A percentile compares a stretch with the other conserved stretches of the same genome.
Conservation (phyloP, 2,888 invertebrate genomes). For the Ormyrus pomaceus region DNA sequence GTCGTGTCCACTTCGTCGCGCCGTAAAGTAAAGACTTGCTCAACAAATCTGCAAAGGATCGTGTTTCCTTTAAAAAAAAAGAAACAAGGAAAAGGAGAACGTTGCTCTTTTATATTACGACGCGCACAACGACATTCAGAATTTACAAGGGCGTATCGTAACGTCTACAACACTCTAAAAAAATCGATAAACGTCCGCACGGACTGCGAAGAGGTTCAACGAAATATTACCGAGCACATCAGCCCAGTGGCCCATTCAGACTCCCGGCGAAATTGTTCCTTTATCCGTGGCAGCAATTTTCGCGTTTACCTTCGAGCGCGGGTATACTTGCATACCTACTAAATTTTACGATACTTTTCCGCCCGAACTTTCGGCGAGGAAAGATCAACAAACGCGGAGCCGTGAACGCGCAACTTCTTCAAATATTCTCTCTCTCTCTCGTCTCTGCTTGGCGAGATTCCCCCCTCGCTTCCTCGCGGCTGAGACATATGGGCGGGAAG, state of each 20-base stretch:
- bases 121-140: no score
- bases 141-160: background rate
- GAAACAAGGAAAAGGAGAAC: background rate
- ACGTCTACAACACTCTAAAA: background rate
- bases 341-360: slow-evolving; percentile 40
- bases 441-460: background rate
- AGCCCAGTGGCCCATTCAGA: slow-evolving; percentile 22
- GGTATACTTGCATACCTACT: slow-evolving; percentile 13
- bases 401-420: slow-evolving; percentile 17
- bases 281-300: slow-evolving; percentile 50
- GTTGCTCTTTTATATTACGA: no score
- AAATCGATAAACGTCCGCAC: slow-evolving; percentile 5
- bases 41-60: no score
- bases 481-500: background rate
- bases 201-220: slow-evolving; percentile 13
- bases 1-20: no score
- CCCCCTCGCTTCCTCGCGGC: background rate
- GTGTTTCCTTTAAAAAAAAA: no score
- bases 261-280: slow-evolving; percentile 39
- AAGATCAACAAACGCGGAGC: slow-evolving; percentile 25
- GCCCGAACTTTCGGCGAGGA: slow-evolving; percentile 2
- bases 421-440: background rate
- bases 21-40: no score
- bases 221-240: slow-evolving; percentile 19
- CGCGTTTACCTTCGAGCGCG: slow-evolving; percentile 28